Percentiles rank a stretch among this genome's conserved stretches.
phyloP scores from a whole-genome alignment of 2,797 vertebrate species.

The Cetoscarus ocellatus region DNA sequence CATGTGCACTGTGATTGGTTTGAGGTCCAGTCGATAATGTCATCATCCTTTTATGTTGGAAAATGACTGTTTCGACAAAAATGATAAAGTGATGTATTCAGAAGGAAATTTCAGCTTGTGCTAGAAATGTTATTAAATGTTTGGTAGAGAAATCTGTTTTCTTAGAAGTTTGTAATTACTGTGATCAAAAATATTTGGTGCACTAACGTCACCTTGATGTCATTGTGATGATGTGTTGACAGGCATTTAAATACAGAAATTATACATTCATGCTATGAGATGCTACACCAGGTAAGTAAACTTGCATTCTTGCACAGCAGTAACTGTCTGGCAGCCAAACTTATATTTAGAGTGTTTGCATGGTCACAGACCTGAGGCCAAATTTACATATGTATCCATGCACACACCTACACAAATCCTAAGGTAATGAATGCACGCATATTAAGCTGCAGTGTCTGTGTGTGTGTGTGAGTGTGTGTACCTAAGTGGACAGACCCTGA shows the following conservation, averaged over 20 bases:
- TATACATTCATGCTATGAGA: conserved; percentile 3
- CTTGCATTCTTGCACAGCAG: not conserved
- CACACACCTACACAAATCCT: conserved; percentile 9
- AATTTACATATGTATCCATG: not conserved
- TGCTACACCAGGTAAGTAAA: not conserved
- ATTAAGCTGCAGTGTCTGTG: conserved; percentile 30
- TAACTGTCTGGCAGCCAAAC: not conserved
- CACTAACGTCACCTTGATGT: no score
- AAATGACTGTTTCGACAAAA: no score
- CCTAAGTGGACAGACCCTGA: conserved; percentile 31
- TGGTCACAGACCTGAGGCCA: conserved; percentile 2
- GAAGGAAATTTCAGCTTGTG: no score
- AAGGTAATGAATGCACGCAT: conserved; percentile 11
- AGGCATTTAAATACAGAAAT: not conserved
- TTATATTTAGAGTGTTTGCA: not conserved
- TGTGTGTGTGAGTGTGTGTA: conserved; percentile 24
- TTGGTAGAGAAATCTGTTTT: no score
- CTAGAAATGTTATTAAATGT: no score
- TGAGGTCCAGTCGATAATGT: no score
- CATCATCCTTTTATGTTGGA: no score
- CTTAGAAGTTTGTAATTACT: no score
- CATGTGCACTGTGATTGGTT: no score
- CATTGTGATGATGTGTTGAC: not conserved
- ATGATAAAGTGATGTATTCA: no score
- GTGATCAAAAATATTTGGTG: no score